Evolutionary conservation across 2,113 vertebrate species (phyloP).

Genomic region (Stercorarius parasiticus): DNA sequence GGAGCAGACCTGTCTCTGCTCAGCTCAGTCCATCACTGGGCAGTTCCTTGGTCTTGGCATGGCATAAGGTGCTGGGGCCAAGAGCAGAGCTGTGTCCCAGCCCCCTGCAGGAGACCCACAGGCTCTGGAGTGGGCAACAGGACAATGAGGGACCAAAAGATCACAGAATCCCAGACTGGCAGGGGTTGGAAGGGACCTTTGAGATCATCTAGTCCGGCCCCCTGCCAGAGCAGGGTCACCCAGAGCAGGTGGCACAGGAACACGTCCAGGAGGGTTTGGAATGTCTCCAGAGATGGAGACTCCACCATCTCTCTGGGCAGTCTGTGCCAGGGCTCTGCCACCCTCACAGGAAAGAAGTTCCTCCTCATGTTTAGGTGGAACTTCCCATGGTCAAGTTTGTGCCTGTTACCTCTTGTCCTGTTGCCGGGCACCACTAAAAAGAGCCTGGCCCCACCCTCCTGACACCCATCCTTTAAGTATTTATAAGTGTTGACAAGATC

Average conservation of each 20-base stretch:
- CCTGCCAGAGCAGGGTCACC: neutral
- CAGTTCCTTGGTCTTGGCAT: neutral
- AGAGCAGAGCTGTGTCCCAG: neutral
- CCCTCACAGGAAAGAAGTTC: neutral
- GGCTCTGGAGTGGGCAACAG: neutral
- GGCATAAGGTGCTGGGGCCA: neutral
- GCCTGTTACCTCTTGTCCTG: neutral
- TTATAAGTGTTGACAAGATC: neutral
- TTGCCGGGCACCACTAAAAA: neutral
- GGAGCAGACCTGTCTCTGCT: neutral
- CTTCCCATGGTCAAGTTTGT: neutral
- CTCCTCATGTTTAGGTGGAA: neutral
- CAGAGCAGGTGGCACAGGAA: neutral
- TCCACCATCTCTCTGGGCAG: neutral
- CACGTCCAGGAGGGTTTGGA: neutral
- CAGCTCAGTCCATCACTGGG: rapidly evolving
- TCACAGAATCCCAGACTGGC: neutral
- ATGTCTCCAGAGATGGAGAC: neutral
- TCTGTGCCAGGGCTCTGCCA: neutral
- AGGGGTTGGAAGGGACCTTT: neutral
- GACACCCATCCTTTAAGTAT: neutral
- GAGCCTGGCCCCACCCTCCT: neutral
- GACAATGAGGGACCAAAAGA: too few relatives aligned
- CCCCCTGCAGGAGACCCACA: neutral
- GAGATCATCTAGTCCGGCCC: neutral